Conservation (phyloP, 2,797 vertebrate species). For the Chrysocyon brachyurus region DNA sequence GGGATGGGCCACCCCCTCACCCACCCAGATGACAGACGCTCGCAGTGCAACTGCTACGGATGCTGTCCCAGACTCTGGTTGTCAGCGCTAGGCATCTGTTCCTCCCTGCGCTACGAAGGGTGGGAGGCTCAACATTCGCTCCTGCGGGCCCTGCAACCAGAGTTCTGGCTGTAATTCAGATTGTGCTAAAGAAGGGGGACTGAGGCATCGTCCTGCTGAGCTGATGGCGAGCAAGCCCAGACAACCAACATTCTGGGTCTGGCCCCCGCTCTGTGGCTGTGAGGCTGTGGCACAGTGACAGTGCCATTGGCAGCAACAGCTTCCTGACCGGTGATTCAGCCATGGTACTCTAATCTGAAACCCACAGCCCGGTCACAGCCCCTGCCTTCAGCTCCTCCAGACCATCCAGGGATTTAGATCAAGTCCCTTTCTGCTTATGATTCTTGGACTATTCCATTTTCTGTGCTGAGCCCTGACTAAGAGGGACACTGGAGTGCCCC, state of each 20-base stretch:
- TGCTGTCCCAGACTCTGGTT: rapidly evolving
- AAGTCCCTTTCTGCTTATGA: not conserved
- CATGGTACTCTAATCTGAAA: not conserved
- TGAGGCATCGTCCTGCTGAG: no score
- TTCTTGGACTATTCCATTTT: not conserved
- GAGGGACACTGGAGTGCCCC: not conserved
- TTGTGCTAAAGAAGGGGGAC: not conserved
- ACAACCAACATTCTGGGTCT: no score
- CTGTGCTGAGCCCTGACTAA: not conserved
- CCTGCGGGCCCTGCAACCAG: not conserved
- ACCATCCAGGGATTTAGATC: not conserved
- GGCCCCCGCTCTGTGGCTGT: not conserved
- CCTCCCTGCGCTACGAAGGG: rapidly evolving
- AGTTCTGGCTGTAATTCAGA: no score
- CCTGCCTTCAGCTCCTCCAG: not conserved
- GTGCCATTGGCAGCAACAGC: not conserved
- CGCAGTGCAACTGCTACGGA: not conserved
- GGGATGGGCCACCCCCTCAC: not conserved
- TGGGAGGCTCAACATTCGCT: no score
- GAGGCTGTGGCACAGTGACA: not conserved
- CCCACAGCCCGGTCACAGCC: not conserved
- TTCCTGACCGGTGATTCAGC: not conserved
- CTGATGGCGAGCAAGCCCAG: not conserved
- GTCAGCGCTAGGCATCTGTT: not conserved
- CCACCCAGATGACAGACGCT: rapidly evolving